Conservation (phyloP, 2,797 vertebrate species). For the Schizothorax lantsangensis region DNA sequence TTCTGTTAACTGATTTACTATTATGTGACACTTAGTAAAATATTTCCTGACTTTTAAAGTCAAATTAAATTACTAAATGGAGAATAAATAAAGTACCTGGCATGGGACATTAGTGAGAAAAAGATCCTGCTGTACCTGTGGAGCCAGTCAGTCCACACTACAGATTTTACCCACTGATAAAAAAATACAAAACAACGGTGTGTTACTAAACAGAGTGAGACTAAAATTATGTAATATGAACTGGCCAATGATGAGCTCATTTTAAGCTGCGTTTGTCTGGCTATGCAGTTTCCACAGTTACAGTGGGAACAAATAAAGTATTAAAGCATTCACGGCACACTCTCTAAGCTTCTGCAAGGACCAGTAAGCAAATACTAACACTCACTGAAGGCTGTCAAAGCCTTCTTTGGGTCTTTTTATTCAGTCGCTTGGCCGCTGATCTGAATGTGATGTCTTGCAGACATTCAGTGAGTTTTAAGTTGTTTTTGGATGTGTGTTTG, state of each 20-base stretch:
- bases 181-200: not conserved
- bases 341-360: conserved; percentile 4
- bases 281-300: conserved; percentile 4
- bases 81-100: conserved; percentile 3
- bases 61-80: not conserved
- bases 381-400: conserved; percentile 7
- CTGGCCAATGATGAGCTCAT: not conserved
- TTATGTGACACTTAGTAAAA: not conserved
- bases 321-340: not conserved
- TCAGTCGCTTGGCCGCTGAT: not conserved
- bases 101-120: not conserved
- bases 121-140: conserved; percentile 5
- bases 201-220: not conserved
- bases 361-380: conserved; percentile 1
- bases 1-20: not conserved
- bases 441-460: conserved; percentile 5
- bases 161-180: not conserved
- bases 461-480: not conserved
- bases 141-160: not conserved
- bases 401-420: conserved; percentile 3
- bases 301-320: not conserved
- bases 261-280: not conserved
- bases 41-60: not conserved
- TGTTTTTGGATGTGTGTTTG: not conserved
- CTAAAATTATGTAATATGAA: not conserved